Conservation (phyloP, 2,113 vertebrate genomes). For the Syngnathus scovelli region DNA sequence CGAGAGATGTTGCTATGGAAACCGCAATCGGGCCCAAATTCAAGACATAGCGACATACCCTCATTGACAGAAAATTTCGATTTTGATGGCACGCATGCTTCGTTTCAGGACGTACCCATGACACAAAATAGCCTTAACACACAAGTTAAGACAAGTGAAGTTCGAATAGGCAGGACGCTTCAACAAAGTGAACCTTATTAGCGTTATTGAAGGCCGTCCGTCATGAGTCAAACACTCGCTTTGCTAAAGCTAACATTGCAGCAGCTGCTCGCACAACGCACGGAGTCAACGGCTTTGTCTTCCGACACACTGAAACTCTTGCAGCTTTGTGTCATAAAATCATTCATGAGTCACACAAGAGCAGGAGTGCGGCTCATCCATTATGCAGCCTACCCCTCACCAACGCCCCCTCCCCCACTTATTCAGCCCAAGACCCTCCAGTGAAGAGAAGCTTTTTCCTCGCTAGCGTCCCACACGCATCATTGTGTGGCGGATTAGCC, state of each 20-base stretch:
- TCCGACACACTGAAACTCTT: slow-evolving; percentile 2
- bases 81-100: neutral
- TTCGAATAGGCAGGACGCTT: neutral
- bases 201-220: neutral
- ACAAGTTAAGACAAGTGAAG: neutral
- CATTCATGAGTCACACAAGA: slow-evolving; percentile 31
- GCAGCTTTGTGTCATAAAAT: slow-evolving; percentile 38
- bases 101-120: neutral
- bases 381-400: slow-evolving; percentile 24
- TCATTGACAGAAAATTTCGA: too few species aligned
- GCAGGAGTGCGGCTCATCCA: slow-evolving; percentile 19
- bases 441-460: slow-evolving; percentile 37
- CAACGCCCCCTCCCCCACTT: slow-evolving; percentile 13
- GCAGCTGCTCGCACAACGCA: slow-evolving; percentile 2
- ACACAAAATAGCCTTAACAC: neutral
- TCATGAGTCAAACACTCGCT: neutral
- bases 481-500: slow-evolving; percentile 54
- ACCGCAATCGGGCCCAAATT: neutral
- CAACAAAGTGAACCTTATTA: neutral
- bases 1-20: neutral
- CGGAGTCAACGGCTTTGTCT: neutral
- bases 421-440: slow-evolving; percentile 28
- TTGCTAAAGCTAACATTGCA: neutral
- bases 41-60: too few species aligned
- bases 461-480: slow-evolving; percentile 55